Conservation (phyloP, 2,888 invertebrate species). For the Autographa pulchrina region DNA sequence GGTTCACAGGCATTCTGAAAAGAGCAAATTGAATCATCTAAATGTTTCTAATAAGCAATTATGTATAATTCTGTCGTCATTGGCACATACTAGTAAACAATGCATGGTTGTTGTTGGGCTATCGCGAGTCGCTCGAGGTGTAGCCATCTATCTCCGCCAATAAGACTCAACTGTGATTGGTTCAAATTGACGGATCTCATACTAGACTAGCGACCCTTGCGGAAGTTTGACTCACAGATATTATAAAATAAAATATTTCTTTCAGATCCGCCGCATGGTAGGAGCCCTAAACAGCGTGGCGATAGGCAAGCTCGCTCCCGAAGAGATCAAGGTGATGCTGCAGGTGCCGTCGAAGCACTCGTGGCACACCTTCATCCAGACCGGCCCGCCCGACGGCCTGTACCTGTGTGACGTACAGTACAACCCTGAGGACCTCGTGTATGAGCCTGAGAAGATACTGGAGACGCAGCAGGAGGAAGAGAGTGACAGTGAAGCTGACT, state of each 20-base stretch:
- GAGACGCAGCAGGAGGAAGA: constrained; percentile 45
- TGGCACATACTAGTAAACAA: too few species aligned
- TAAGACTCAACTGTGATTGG: too few species aligned
- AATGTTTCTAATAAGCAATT: too few species aligned
- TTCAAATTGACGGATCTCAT: too few species aligned
- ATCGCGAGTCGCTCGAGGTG: too few species aligned
- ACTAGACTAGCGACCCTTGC: too few species aligned
- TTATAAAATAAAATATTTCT: neutral
- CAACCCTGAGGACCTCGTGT: constrained; percentile 88
- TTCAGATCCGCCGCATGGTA: constrained; percentile 94
- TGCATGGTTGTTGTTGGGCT: too few species aligned
- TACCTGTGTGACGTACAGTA: constrained; percentile 93
- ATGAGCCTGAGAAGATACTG: constrained; percentile 60
- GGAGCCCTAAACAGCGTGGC: constrained; percentile 91
- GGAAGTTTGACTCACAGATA: too few species aligned
- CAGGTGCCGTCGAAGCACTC: constrained; percentile 93
- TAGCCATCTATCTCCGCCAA: too few species aligned
- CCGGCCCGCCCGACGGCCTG: constrained; percentile 91
- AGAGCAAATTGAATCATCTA: too few species aligned
- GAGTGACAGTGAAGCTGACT: constrained; percentile 50
- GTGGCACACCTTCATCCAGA: constrained; percentile 89
- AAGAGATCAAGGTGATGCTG: constrained; percentile 93
- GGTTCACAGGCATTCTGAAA: too few species aligned
- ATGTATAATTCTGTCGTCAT: too few species aligned
- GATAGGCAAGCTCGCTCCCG: constrained; percentile 88